phyloP scores from a whole-genome alignment of 1,140 invertebrate species.

The Berghia stephanieae region DNA sequence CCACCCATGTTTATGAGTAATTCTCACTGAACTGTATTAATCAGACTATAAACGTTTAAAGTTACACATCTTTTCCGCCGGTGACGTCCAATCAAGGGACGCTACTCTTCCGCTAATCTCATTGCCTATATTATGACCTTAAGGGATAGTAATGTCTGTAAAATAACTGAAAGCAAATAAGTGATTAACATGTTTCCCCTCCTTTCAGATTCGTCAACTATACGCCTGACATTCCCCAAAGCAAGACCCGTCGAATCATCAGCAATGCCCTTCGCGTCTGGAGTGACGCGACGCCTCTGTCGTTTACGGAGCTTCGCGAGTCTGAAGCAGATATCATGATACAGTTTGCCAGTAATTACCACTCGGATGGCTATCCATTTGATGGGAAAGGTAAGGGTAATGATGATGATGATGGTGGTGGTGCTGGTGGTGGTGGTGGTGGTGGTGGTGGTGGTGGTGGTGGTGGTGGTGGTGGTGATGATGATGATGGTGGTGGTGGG shows the following conservation, averaged over 20 bases:
- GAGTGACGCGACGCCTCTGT: constrained; percentile 57
- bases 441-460: constrained; percentile 18
- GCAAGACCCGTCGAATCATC: constrained; percentile 43
- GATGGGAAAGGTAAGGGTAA: constrained; percentile 58
- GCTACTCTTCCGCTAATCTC: too few species aligned
- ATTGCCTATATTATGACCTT: too few species aligned
- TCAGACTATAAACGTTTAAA: too few species aligned
- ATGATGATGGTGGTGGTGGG: too few species aligned
- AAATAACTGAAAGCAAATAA: too few species aligned
- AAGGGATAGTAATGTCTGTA: too few species aligned
- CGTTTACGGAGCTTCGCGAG: constrained; percentile 49
- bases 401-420: constrained; percentile 11
- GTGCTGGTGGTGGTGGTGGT: not conserved
- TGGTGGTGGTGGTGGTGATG: not conserved
- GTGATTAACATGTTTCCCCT: too few species aligned
- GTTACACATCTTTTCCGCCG: too few species aligned
- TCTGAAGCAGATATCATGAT: constrained; percentile 59
- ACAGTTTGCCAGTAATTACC: constrained; percentile 55
- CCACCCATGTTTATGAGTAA: too few species aligned
- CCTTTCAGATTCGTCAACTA: constrained; percentile 54
- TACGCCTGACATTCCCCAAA: constrained; percentile 44
- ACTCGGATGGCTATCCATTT: constrained; percentile 64
- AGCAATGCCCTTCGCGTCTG: constrained; percentile 54
- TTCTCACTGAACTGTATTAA: too few species aligned
- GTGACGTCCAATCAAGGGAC: too few species aligned